Evolutionary conservation across 2,888 invertebrate species (phyloP).

Genomic region (Euclidia mi): DNA sequence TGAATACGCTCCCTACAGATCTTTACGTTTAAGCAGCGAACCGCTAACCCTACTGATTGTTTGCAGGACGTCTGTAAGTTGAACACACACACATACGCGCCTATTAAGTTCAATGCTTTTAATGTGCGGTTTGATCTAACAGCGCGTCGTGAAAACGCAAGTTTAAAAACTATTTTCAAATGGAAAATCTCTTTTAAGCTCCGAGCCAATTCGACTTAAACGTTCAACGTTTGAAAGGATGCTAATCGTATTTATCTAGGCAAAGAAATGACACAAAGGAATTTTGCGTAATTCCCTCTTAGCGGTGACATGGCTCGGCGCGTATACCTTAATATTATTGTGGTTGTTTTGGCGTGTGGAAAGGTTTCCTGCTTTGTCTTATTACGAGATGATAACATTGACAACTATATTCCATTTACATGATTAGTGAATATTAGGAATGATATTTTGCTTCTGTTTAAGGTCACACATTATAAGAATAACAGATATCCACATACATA

Average conservation of each 20-base stretch:
- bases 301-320: slow-evolving; percentile 33
- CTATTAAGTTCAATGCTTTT: slow-evolving; percentile 12
- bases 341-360: slow-evolving; percentile 20
- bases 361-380: slow-evolving; percentile 42
- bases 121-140: slow-evolving; percentile 6
- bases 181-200: slow-evolving; percentile 30
- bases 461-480: neutral
- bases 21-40: slow-evolving; percentile 31
- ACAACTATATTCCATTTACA: slow-evolving; percentile 44
- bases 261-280: slow-evolving; percentile 46
- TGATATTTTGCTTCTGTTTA: slow-evolving; percentile 9
- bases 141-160: slow-evolving; percentile 20
- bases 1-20: slow-evolving; percentile 27
- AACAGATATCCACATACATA: neutral
- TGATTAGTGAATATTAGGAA: slow-evolving; percentile 19
- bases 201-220: slow-evolving; percentile 15
- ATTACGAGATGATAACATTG: slow-evolving; percentile 20
- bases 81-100: slow-evolving; percentile 25
- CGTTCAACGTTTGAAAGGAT: slow-evolving; percentile 31
- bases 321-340: slow-evolving; percentile 42
- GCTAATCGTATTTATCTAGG: slow-evolving; percentile 39
- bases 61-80: slow-evolving; percentile 30
- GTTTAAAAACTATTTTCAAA: slow-evolving; percentile 27
- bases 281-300: slow-evolving; percentile 47
- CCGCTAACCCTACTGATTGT: slow-evolving; percentile 19